These are phyloP conservation scores for Halcyon chelicuti DNA, from an alignment of 2,797 vertebrate genomes.

Conservation along the genomic window DNA sequence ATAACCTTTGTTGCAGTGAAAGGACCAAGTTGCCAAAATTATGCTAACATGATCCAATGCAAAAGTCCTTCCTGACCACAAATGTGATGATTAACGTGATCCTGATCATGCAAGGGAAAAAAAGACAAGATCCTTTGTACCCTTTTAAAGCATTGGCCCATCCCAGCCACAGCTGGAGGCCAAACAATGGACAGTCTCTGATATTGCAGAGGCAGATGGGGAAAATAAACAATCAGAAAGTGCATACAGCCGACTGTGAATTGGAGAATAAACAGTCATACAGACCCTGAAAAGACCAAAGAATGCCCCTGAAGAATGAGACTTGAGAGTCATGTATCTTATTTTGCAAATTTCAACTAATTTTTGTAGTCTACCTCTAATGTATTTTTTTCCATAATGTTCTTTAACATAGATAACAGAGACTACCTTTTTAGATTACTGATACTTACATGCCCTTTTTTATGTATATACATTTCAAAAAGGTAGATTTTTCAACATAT, in stretches of 20 bases:
- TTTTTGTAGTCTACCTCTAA: background rate
- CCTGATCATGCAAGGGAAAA: background rate
- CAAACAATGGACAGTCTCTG: constrained; percentile 13
- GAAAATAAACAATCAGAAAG: constrained; percentile 25
- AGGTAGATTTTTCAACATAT: background rate
- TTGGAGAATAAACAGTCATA: background rate
- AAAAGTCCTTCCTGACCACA: constrained; percentile 40
- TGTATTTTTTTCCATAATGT: background rate
- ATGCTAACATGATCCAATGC: background rate
- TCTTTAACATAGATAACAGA: background rate
- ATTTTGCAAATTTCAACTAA: background rate
- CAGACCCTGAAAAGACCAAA: background rate
- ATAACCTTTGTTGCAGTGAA: background rate
- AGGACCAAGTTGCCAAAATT: background rate
- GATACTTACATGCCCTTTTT: background rate
- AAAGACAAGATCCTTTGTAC: background rate
- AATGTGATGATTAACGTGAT: constrained; percentile 6
- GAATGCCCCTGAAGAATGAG: background rate
- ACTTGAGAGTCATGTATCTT: background rate
- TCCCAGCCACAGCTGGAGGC: background rate
- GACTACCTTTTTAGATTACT: background rate
- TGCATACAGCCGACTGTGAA: background rate
- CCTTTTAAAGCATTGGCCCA: background rate
- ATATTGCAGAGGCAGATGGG: background rate
- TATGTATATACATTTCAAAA: background rate